Percentiles rank a stretch among this genome's conserved stretches.
phyloP scores from a whole-genome alignment of 2,113 vertebrate species.

The Benitochromis conjunctus region DNA sequence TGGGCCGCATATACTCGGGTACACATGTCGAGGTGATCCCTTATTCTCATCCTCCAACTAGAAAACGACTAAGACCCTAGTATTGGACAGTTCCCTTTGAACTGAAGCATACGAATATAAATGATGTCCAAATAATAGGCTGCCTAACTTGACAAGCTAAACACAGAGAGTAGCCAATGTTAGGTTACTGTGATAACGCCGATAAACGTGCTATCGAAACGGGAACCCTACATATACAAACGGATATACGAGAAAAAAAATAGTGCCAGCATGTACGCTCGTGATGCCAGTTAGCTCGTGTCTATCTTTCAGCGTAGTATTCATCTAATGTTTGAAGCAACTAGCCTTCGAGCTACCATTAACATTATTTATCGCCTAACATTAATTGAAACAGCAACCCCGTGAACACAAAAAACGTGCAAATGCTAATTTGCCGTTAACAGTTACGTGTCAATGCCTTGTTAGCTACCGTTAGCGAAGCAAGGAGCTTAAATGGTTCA shows the following conservation, averaged over 20 bases:
- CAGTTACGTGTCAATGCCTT: background rate
- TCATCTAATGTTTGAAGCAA: conserved; percentile 11
- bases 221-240: background rate
- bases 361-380: background rate
- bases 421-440: background rate
- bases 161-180: background rate
- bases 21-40: conserved; percentile 41
- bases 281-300: background rate
- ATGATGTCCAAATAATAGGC: background rate
- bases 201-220: background rate
- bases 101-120: background rate
- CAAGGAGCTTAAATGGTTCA: background rate
- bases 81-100: background rate
- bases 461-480: background rate
- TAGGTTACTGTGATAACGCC: conserved; percentile 1
- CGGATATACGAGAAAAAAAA: background rate
- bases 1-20: conserved; percentile 68
- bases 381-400: background rate
- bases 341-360: conserved; percentile 6
- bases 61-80: background rate
- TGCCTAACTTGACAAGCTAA: background rate
- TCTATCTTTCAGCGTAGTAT: background rate
- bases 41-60: background rate
- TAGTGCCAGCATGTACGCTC: background rate
- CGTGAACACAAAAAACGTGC: conserved; percentile 1